phyloP scores from a whole-genome alignment of 2,888 invertebrate species.

The Phania funesta region DNA sequence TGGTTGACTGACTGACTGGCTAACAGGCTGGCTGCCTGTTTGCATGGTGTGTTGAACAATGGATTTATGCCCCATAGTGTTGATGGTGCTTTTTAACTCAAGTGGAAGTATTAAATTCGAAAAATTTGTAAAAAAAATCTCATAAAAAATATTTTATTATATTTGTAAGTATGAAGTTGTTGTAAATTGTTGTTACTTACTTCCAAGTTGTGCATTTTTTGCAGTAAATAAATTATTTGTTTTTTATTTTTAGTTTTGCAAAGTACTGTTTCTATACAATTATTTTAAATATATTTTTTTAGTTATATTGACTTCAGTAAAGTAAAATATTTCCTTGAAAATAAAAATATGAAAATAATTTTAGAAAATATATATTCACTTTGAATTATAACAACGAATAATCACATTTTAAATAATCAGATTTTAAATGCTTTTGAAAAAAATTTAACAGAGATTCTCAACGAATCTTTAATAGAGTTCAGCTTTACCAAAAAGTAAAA shows the following conservation, averaged over 20 bases:
- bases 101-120: constrained; percentile 42
- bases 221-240: constrained; percentile 23
- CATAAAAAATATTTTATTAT: constrained; percentile 27
- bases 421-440: not conserved
- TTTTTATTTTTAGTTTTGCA: not conserved
- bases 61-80: constrained; percentile 16
- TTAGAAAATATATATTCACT: constrained; percentile 16
- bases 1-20: constrained; percentile 6
- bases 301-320: constrained; percentile 21
- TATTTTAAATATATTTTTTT: not conserved
- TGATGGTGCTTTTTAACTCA: constrained; percentile 25
- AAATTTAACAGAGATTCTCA: not conserved
- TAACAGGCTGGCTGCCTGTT: not conserved
- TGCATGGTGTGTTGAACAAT: not conserved
- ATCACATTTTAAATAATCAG: not conserved
- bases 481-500: no score
- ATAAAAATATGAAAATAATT: not conserved
- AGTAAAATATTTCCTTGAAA: constrained; percentile 25
- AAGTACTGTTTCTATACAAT: not conserved
- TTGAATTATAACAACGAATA: constrained; percentile 4
- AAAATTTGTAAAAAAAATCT: constrained; percentile 22
- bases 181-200: not conserved
- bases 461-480: no score
- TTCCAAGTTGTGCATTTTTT: constrained; percentile 25
- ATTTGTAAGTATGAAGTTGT: not conserved